A percentile compares a stretch with the other conserved stretches of the same genome.
phyloP scores from a whole-genome alignment of 2,888 invertebrate genomes.

The Camptogramma bilineatum region DNA sequence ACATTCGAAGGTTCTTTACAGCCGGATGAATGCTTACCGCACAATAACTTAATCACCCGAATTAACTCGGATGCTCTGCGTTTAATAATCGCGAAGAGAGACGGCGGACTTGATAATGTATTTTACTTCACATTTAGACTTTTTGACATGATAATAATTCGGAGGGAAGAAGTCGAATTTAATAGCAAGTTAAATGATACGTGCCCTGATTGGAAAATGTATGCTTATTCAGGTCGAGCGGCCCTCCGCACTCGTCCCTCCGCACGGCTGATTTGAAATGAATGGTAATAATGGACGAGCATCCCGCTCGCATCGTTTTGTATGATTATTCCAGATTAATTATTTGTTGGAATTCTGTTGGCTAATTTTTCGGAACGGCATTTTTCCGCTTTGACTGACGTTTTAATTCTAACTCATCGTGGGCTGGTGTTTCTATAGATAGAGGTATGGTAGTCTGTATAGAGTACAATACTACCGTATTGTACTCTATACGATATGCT shows the following conservation, averaged over 20 bases:
- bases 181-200: slow-evolving; percentile 86
- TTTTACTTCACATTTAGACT: slow-evolving; percentile 60
- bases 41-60: slow-evolving; percentile 65
- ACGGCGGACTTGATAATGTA: slow-evolving; percentile 47
- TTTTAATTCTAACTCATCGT: slow-evolving; percentile 79
- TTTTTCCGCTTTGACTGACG: slow-evolving; percentile 84
- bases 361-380: slow-evolving; percentile 84
- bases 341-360: slow-evolving; percentile 84
- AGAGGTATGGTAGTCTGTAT: slow-evolving; percentile 11
- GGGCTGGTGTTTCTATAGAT: slow-evolving; percentile 45
- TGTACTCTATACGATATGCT: not conserved
- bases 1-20: slow-evolving; percentile 67
- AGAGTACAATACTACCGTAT: slow-evolving; percentile 8
- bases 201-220: slow-evolving; percentile 86
- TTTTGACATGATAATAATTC: slow-evolving; percentile 82
- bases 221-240: slow-evolving; percentile 83
- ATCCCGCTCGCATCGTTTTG: slow-evolving; percentile 84
- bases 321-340: slow-evolving; percentile 86
- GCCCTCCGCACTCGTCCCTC: slow-evolving; percentile 60
- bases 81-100: slow-evolving; percentile 40
- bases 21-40: slow-evolving; percentile 72
- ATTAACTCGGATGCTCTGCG: slow-evolving; percentile 34
- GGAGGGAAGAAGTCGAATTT: slow-evolving; percentile 84
- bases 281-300: slow-evolving; percentile 84
- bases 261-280: slow-evolving; percentile 84